Base-by-base conservation (phyloP, 2,888 invertebrate genomes). In the Cyaniris semiargus region DNA sequence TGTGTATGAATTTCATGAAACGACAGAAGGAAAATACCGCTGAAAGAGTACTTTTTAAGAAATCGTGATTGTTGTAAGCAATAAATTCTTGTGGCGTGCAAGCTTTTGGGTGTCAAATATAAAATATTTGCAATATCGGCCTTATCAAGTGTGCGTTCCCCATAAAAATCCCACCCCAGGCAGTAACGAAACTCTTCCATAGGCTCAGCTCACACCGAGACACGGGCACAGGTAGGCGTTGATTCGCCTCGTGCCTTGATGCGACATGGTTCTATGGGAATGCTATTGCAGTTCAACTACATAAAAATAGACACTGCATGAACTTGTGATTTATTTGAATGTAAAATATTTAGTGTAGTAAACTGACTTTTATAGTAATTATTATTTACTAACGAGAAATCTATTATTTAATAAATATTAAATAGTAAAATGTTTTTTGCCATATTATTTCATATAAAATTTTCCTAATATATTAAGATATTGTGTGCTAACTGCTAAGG, bases 331-430 rank as follows among this genome's bases (percentile, higher is more conserved):
- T 83, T 84, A 85, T 15, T 72, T 56, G 31, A 53, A 76, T 77
- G 58, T 66, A n/a, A 58, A 66, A 3, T 53, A 27, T 79, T 78
- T n/a, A 79, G 66, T 66, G 27, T 79, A 78, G 75, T 77, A 84
- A 85, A 85, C 81, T 86, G 84, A 84, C 86, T 84, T 86, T 85
- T 86, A 85, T 87, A 84, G 80, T 78, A 71, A 81, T 83, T 83
- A 72, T 72, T 78, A 83, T 84, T 84, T 85, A 84, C 80, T 85
- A 87, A 87, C 87, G 85, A 84, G 85, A 81, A 83, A 78, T 85
- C 81, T 83, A 83, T 82, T 58, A 76, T 71, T 76, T 71, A 76
- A 76, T 71, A 56, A 72, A 71, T 34, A 71, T 31, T 79, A 77
- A 78, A 71, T 34, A 71, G 53, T 79, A 77, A 78, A 78, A 78